Percentiles rank a stretch among this genome's conserved stretches.
phyloP scores from a whole-genome alignment of 1,140 invertebrate species.

The Manduca sexta region DNA sequence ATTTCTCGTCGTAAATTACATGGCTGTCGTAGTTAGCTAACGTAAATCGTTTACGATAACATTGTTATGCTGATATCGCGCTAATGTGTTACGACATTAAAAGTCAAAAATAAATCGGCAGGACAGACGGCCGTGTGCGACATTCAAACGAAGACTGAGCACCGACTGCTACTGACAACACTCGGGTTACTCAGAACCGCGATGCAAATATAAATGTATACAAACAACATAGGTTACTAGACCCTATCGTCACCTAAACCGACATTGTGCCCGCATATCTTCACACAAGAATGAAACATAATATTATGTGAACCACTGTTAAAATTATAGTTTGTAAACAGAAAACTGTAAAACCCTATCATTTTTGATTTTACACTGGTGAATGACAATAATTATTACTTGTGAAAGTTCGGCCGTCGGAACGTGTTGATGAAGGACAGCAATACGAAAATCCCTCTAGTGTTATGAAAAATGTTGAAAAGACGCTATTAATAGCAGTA shows the following conservation, averaged over 20 bases:
- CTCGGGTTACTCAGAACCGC: conserved; percentile 1
- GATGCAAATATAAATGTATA: conserved; percentile 3
- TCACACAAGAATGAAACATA: not conserved
- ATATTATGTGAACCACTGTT: not conserved
- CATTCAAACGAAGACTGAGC: conserved; percentile 11
- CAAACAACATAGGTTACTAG: conserved; percentile 5
- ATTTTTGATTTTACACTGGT: not conserved
- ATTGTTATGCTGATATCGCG: conserved; percentile 49
- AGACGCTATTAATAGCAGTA: not conserved
- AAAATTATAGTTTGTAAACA: not conserved
- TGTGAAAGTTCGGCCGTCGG: not conserved
- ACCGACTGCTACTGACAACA: conserved; percentile 11
- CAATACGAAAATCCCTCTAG: not conserved
- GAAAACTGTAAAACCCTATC: not conserved
- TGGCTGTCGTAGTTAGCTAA: conserved; percentile 39
- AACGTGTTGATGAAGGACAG: not conserved
- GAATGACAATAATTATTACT: not conserved
- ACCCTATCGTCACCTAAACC: not conserved
- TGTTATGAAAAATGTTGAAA: not conserved
- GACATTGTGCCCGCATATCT: too few relatives aligned
- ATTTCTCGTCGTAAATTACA: conserved; percentile 25
- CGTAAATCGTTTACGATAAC: conserved; percentile 42
- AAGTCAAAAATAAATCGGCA: conserved; percentile 44
- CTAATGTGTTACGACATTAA: conserved; percentile 36
- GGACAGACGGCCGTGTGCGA: conserved; percentile 12